Evolutionary conservation across 2,113 vertebrate genomes (phyloP), one percentile per base, ranked within the genome.

Genomic region (Colaptes auratus): DNA sequence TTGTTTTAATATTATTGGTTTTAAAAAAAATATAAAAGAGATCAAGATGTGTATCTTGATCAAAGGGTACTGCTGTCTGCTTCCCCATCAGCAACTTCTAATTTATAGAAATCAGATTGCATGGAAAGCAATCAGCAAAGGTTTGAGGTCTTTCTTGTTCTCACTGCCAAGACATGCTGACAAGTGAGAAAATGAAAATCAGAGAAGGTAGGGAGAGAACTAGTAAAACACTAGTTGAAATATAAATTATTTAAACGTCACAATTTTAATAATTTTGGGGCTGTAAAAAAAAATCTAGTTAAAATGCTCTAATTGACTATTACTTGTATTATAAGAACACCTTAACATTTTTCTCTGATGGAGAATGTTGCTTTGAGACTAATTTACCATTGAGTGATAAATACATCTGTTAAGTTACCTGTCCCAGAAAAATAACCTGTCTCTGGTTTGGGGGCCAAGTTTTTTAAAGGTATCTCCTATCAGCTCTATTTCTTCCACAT

Each of bases 31-130:
- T 42, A 95, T 95, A 96, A 96, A 96, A 93, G 89, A 88, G 89
- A 95, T 95, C 95, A 96, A 96, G 91, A 93, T 91, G 86, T 95
- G 86, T 93, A 85, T 94, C 84, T 93, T 94, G 94, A 96, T 96
- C 95, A 97, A 96, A 96, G 94, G 65, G 60, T 88, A 70, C 39
- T 94, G 84, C 94, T 95, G 93, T 93, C 95, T 95, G 61, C 95
- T 97, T 96, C 90, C 93, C 93, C 92, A 94, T 95, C 88, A 89
- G 89, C 95, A 92, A 63, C 88, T 93, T 95, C 86, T 96, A 93
- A 95, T 96, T 96, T 95, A 95, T 96, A 96, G 93, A 96, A 95
- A 93, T 96, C 91, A 88, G 93, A 95, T 96, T 96, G 84, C n/a
- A 0, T 82, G 83, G 82, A 96, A 96, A 93, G 86, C 82, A 93